Evolutionary conservation across 1,140 invertebrate species (phyloP), one percentile per base, ranked within the genome.

Genomic region (Pemphigus obesinymphae): DNA sequence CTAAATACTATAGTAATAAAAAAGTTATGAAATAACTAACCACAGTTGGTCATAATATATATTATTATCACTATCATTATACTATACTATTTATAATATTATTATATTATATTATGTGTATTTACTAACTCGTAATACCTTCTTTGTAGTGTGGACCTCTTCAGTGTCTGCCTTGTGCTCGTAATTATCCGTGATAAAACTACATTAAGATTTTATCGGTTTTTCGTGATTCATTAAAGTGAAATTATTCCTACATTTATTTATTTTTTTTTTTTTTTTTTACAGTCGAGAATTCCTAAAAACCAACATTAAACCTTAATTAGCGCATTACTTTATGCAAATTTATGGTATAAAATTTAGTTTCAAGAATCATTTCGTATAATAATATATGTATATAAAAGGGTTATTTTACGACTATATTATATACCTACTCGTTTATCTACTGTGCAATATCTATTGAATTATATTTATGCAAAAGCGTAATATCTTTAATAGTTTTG

Each of bases 171-270:
- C 34, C 37, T 70, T 40, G 40, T 26, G 40, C 37, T 34, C 63
- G 20, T 70, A 70, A 43, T 70, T 70, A 45, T 70, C 40, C 37
- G 40, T 45, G 66, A 70, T 70, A 70, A 70, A 70, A 70, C 66
- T 17, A 26, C 66, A 70, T 45, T 43, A 70, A 70, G 66, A 43
- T 70, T 26, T 70, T 70, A 70, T 70, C 66, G 37, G 37, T 43
- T 70, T 70, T 70, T 70, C 66, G 66, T 70, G 66, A 70, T 70
- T 70, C 66, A 70, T 70, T 70, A 70, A 45, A 43, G 66, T 40
- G 40, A 70, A 70, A 70, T 43, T 26, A 17, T 70, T 43, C n/a
- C 63, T n/a, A n/a, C n/a, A n/a, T n/a, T n/a, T n/a, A n/a, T n/a
- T n/a, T n/a, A n/a, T n/a, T n/a, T n/a, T n/a, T 66, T 26, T 45